These are phyloP conservation scores for Arctocebus calabarensis DNA, from an alignment of 2,797 vertebrate genomes.

Conservation along the genomic window DNA sequence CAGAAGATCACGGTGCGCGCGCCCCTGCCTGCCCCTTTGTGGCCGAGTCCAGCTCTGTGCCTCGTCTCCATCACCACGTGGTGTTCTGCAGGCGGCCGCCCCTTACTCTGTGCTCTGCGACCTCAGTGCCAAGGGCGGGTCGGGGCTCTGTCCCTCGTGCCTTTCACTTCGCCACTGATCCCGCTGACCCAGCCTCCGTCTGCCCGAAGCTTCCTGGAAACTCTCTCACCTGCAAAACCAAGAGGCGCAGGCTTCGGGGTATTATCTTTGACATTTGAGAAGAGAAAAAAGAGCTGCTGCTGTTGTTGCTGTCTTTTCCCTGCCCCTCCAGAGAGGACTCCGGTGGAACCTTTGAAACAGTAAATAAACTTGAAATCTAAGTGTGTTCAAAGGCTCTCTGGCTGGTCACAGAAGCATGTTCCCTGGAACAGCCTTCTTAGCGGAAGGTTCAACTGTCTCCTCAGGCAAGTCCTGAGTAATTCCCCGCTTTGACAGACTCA, in stretches of 20 bases:
- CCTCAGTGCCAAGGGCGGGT: not conserved
- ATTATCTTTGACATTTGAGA: conserved; percentile 78
- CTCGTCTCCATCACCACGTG: not conserved
- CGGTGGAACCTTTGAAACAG: conserved; percentile 84
- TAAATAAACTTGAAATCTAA: conserved; percentile 86
- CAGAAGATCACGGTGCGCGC: not conserved
- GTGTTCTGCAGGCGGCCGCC: not conserved
- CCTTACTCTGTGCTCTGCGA: not conserved
- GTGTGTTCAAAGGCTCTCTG: conserved; percentile 82
- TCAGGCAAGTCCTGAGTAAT: conserved; percentile 86
- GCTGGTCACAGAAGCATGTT: conserved; percentile 81
- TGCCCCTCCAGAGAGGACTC: conserved; percentile 79
- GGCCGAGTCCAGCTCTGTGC: not conserved
- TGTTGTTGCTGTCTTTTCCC: conserved; percentile 76
- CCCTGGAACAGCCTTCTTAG: conserved; percentile 79
- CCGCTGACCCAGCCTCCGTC: not conserved
- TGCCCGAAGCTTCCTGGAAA: conserved; percentile 2
- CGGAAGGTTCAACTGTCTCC: conserved; percentile 85
- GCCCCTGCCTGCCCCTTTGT: not conserved
- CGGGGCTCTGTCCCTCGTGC: not conserved
- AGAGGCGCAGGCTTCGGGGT: conserved; percentile 49
- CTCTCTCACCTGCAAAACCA: conserved; percentile 27
- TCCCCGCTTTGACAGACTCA: conserved; percentile 83
- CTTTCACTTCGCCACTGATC: conserved; percentile 22
- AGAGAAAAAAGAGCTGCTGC: conserved; percentile 72